Base-by-base conservation (phyloP, 2,888 invertebrate species). In the Lochmaea capreae region DNA sequence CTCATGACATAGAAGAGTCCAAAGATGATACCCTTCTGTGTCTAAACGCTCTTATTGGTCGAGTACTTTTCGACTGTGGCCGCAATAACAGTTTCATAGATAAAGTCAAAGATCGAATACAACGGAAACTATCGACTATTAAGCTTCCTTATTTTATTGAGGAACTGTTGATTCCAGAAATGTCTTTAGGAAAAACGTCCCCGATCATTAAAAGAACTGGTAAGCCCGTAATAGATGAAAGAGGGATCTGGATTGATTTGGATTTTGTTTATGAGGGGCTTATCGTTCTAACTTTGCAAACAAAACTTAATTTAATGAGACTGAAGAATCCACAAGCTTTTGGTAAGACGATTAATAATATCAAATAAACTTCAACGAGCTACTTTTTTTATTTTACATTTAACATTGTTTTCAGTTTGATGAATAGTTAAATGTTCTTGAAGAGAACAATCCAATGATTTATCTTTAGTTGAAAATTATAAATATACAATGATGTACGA, bases 131-230 rank as follows among this genome's bases (percentile, higher is more conserved):
- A 2, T 91, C 93, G 73, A 94, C 95, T 74, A 93, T 97, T 79
- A 95, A 94, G 90, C 87, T 95, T 77, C 97, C 97, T 1, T 93
- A 94, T 81, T 96, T 97, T 87, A 95, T 97, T 89, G 95, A 96
- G 77, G 94, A 94, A 79, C 89, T 97, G 68, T 87, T 91, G 65
- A 91, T 97, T 78, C 92, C 93, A 46, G 93, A 94, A 83, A 87
- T 97, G 80, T 92, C 92, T 61, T 89, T 96, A 79, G 93, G 94
- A 54, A 89, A 89, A 77, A 90, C 91, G 46, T 90, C 93, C 22
- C 94, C 94, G 18, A 86, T 91, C 39, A 90, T 95, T 78, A 89
- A 90, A 78, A 89, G 90, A 65, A 90, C 91, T 68, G 88, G 89
- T 16, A 87, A 90, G 76, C 96, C 97, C 0, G 86, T 90, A 59